phyloP scores from a whole-genome alignment of 2,797 vertebrate genomes.

The Syndactyla subalaris region DNA sequence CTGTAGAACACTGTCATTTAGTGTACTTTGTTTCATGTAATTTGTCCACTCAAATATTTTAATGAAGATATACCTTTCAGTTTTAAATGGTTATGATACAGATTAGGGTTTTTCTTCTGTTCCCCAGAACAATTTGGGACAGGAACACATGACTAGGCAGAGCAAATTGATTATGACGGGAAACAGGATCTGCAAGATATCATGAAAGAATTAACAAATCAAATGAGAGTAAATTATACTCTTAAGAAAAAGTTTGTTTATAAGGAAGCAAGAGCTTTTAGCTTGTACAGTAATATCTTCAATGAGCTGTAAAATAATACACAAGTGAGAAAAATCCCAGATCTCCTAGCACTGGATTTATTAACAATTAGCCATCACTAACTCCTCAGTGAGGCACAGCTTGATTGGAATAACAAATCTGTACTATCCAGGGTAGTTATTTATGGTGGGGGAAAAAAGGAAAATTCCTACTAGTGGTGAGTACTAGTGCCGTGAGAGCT shows the following conservation, averaged over 20 bases:
- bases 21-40: not conserved
- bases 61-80: not conserved
- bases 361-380: not conserved
- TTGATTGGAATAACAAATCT: not conserved
- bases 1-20: not conserved
- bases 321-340: not conserved
- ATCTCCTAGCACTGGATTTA: not conserved
- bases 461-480: rapidly evolving
- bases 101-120: not conserved
- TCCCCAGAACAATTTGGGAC: not conserved
- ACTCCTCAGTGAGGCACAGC: not conserved
- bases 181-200: not conserved
- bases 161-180: not conserved
- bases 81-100: not conserved
- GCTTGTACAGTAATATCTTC: not conserved
- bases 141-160: not conserved
- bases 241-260: not conserved
- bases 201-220: constrained; percentile 23
- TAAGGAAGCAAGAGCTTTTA: constrained; percentile 1
- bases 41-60: not conserved
- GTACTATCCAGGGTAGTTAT: not conserved
- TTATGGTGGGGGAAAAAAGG: not conserved
- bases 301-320: constrained; percentile 32
- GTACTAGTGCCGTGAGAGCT: not conserved
- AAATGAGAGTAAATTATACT: not conserved